Base-by-base conservation (phyloP, 2,113 vertebrate genomes). In the Oenanthe oenanthe region DNA sequence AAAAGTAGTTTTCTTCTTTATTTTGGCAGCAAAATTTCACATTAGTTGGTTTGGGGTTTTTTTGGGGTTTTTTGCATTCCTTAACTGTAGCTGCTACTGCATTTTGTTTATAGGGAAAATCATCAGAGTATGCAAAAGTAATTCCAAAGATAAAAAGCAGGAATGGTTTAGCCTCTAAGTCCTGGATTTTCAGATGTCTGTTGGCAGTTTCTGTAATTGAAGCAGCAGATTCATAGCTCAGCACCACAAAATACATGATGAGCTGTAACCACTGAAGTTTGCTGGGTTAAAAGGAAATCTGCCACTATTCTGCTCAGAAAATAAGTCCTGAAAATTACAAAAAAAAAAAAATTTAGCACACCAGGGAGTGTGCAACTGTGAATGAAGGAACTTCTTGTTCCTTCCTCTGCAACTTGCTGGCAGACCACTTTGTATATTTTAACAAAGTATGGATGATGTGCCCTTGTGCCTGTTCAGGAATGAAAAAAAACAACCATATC, bases 101-200 rank as follows among this genome's bases (percentile, higher is more conserved):
- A 31, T 43, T 92, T 65, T 13, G 31, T 72, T 91, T 87, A 24
- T 63, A 85, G 68, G 48, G 32, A 36, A 85, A 86, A 80, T 22
- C 58, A 38, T 94, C 82, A 71, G 58, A 48, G 56, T 54, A 84
- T 90, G 92, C 51, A 92, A 85, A 97, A 96, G 62, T 50, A 50
- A 93, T 95, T 91, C 79, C 60, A 88, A 86, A 96, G 72, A 58
- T 77, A 74, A 93, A 95, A 94, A 77, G 26, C 56, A 93, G 79
- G 38, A 88, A 62, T 32, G 18, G 24, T 51, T 90, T 50, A 60
- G 45, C 22, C 34, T 88, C 71, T 73, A 0, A 50, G 32, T 70
- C 83, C 51, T 94, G 75, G 24, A 88, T 94, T 89, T 94, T 92
- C n/a, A 6, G 50, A 5, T 14, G 15, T 68, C 53, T 68, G n/a